These are phyloP conservation scores for Glaucomys volans DNA, from an alignment of 2,113 vertebrate genomes.

Conservation along the genomic window DNA sequence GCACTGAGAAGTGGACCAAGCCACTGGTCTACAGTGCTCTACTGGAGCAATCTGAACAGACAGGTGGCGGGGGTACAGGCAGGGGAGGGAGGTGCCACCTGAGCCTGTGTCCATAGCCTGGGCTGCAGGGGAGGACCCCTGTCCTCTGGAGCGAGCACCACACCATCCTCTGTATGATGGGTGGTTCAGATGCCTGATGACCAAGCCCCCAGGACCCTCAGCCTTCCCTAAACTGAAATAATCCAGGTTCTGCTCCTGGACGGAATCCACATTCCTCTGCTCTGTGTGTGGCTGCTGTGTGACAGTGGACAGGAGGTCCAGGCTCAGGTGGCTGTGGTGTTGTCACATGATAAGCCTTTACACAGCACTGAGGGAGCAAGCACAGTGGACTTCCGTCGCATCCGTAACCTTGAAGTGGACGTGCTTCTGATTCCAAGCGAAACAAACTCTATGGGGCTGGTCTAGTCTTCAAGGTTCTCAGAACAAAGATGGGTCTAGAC, in stretches of 20 bases:
- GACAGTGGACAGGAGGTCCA: no score
- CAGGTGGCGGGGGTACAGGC: not conserved
- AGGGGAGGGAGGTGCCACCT: not conserved
- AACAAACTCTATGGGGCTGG: not conserved
- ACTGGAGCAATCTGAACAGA: no score
- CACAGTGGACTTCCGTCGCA: not conserved
- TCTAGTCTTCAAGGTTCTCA: not conserved
- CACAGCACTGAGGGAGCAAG: not conserved
- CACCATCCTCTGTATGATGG: no score
- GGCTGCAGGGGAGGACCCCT: not conserved
- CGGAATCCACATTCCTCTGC: not conserved
- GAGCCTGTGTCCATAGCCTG: not conserved
- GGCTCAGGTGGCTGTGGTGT: accelerated
- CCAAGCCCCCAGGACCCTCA: not conserved
- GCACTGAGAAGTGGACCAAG: not conserved
- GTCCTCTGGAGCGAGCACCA: not conserved
- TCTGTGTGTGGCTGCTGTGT: not conserved
- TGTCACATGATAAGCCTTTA: not conserved
- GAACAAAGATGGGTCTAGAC: not conserved
- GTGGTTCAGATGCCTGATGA: not conserved
- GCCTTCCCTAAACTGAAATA: no score
- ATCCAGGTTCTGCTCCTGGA: not conserved
- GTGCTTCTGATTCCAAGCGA: not conserved
- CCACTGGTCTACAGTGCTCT: not conserved
- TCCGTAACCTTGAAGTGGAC: no score